Percentiles rank a stretch among this genome's conserved stretches.
phyloP scores from a whole-genome alignment of 2,113 vertebrate genomes.

The Halcyon senegalensis region DNA sequence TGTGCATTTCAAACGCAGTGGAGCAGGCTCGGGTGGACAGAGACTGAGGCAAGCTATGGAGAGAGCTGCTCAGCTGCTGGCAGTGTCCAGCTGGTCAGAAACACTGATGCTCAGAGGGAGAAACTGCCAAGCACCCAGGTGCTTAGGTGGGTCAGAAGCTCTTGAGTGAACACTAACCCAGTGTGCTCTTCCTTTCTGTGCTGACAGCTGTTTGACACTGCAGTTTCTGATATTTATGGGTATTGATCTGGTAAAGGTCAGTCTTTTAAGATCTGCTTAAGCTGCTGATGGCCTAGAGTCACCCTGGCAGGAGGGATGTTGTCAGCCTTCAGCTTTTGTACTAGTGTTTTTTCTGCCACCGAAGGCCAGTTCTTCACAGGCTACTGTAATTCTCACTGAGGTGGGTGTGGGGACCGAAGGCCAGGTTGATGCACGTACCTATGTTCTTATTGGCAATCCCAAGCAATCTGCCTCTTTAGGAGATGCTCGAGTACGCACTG shows the following conservation, averaged over 20 bases:
- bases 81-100: background rate
- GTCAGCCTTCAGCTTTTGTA: background rate
- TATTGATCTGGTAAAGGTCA: conserved; percentile 35
- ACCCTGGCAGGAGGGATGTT: background rate
- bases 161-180: conserved; percentile 30
- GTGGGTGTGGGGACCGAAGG: background rate
- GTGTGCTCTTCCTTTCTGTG: background rate
- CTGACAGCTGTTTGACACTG: background rate
- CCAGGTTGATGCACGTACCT: background rate
- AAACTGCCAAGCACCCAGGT: background rate
- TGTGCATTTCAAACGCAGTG: background rate
- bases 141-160: background rate
- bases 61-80: background rate
- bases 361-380: background rate
- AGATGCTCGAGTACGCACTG: background rate
- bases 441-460: background rate
- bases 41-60: background rate
- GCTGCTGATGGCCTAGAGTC: background rate
- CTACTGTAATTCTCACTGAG: background rate
- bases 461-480: background rate
- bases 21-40: background rate
- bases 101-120: background rate
- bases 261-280: conserved; percentile 4
- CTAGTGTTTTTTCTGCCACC: background rate
- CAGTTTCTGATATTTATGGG: background rate